phyloP scores from a whole-genome alignment of 2,113 vertebrate species.

The Percina caprodes region DNA sequence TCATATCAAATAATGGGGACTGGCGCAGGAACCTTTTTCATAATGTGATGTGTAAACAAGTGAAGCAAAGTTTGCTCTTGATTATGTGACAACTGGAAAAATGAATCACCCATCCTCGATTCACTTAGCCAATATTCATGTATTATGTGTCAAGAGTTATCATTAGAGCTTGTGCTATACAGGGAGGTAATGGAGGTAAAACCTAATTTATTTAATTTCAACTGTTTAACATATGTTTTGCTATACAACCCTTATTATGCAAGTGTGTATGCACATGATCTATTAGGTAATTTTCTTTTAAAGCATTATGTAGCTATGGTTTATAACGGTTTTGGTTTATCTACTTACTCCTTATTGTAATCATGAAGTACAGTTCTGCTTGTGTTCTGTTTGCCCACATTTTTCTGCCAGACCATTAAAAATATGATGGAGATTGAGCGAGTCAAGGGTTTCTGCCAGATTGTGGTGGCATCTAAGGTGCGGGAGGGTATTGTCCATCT shows the following conservation, averaged over 20 bases:
- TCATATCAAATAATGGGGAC: conserved; percentile 14
- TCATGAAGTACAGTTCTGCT: neutral
- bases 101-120: neutral
- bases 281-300: neutral
- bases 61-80: conserved; percentile 3
- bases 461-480: conserved; percentile 94
- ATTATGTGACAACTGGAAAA: conserved; percentile 7
- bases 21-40: conserved; percentile 1
- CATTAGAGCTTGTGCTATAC: neutral
- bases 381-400: neutral
- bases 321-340: neutral
- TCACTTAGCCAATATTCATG: conserved; percentile 1
- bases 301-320: neutral
- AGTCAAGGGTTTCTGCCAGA: conserved; percentile 98
- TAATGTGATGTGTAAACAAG: conserved; percentile 4
- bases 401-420: conserved; percentile 91
- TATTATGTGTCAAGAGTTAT: neutral
- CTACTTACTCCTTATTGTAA: neutral
- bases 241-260: neutral
- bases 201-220: neutral
- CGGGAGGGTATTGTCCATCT: conserved; percentile 94
- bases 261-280: neutral
- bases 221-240: neutral
- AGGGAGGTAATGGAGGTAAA: neutral
- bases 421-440: conserved; percentile 99